Evolutionary conservation across 2,888 invertebrate genomes (phyloP).

Genomic region (Eupithecia vulgata): DNA sequence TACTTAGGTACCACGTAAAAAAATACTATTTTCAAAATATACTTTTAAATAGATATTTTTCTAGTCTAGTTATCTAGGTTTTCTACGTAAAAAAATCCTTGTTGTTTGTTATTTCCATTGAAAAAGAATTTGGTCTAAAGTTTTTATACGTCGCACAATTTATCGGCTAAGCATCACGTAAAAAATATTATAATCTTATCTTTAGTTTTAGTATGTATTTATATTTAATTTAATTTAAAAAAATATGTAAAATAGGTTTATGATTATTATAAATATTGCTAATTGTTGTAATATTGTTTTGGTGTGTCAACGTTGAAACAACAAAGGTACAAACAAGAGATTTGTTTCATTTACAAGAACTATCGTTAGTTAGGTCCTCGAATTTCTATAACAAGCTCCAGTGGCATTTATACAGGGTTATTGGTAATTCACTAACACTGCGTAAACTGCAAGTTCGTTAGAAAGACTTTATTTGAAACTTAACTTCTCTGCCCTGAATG

Average conservation of each 20-base stretch:
- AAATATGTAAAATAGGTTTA: neutral
- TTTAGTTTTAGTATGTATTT: neutral
- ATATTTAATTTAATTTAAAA: neutral
- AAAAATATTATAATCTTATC: constrained; percentile 8
- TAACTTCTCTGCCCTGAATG: too few relatives aligned
- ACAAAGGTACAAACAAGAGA: neutral
- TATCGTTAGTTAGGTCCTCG: neutral
- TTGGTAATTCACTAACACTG: too few relatives aligned
- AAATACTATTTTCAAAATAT: constrained; percentile 43
- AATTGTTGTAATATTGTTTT: neutral
- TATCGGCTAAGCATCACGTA: constrained; percentile 35
- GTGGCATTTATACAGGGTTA: neutral
- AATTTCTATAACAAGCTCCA: neutral
- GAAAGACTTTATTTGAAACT: too few relatives aligned
- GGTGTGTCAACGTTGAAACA: constrained; percentile 26
- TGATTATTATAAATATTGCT: neutral
- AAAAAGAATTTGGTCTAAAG: constrained; percentile 2
- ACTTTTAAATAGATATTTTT: constrained; percentile 41
- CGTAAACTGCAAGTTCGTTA: too few relatives aligned
- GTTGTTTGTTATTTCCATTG: constrained; percentile 17
- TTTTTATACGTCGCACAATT: constrained; percentile 37
- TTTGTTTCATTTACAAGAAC: neutral
- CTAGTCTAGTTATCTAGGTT: constrained; percentile 39
- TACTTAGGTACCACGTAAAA: constrained; percentile 23
- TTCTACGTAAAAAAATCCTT: constrained; percentile 28